These are phyloP conservation scores for Petrolisthes cinctipes DNA, from an alignment of 2,888 invertebrate species.

Conservation along the genomic window DNA sequence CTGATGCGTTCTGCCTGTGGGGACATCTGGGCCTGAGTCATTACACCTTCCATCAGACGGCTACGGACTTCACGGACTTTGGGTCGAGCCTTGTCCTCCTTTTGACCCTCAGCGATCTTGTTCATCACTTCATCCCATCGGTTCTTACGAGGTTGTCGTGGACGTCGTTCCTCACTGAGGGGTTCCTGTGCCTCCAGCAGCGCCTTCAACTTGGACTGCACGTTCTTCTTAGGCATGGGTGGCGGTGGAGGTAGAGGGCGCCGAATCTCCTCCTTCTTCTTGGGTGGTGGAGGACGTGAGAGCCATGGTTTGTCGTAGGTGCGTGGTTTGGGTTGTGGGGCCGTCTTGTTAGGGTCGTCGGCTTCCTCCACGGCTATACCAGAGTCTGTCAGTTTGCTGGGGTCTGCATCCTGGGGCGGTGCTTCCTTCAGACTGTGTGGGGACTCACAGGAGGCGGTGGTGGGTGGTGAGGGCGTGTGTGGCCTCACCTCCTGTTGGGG, in stretches of 20 bases:
- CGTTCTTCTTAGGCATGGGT: conserved; percentile 81
- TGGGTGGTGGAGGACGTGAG: conserved; percentile 67
- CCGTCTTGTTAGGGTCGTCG: conserved; percentile 23
- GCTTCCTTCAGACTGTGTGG: conserved; percentile 7
- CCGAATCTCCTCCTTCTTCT: conserved; percentile 74
- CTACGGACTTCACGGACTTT: conserved; percentile 88
- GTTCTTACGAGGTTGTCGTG: conserved; percentile 66
- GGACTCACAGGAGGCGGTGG: conserved; percentile 16
- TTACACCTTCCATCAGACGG: conserved; percentile 76
- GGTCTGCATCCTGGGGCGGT: neutral
- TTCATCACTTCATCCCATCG: conserved; percentile 77
- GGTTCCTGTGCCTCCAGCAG: conserved; percentile 74
- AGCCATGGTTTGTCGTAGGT: conserved; percentile 64
- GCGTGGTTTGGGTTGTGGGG: conserved; percentile 20
- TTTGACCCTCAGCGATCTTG: conserved; percentile 81
- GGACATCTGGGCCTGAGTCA: conserved; percentile 48
- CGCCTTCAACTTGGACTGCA: conserved; percentile 81
- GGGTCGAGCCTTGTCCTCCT: conserved; percentile 78
- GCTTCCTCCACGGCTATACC: conserved; percentile 34
- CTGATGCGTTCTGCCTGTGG: conserved; percentile 63
- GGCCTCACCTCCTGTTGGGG: conserved; percentile 14
- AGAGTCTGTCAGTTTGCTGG: conserved; percentile 38
- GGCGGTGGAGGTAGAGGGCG: conserved; percentile 75
- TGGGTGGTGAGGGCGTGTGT: conserved; percentile 23
- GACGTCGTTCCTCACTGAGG: conserved; percentile 72